Conservation (phyloP, 2,113 vertebrate genomes). For the Xenus cinereus region DNA sequence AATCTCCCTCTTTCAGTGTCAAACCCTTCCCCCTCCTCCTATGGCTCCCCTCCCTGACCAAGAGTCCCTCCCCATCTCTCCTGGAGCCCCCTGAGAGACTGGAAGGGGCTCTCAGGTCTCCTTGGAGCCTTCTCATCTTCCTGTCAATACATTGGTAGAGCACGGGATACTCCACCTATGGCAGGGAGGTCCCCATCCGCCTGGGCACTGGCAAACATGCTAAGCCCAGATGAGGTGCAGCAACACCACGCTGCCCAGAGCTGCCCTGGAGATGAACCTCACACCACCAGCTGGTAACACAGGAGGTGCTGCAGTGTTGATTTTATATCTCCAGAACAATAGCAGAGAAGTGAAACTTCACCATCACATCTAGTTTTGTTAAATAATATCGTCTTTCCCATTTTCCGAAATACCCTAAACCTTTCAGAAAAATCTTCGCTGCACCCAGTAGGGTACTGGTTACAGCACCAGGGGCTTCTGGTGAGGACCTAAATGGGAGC, state of each 20-base stretch:
- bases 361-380: not conserved
- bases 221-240: not conserved
- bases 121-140: not conserved
- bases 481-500: not conserved
- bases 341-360: not conserved
- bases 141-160: not conserved
- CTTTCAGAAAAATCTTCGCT: not conserved
- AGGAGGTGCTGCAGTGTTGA: not conserved
- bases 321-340: not conserved
- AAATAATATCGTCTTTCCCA: not conserved
- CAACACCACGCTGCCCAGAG: not conserved
- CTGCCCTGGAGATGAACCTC: not conserved
- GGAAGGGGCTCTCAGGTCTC: not conserved
- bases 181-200: too few relatives aligned
- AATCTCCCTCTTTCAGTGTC: not conserved
- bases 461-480: not conserved
- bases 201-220: fast-evolving
- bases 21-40: not conserved
- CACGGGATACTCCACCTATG: not conserved
- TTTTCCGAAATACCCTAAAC: not conserved
- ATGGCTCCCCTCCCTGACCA: not conserved
- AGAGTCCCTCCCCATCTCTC: not conserved
- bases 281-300: not conserved
- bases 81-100: not conserved
- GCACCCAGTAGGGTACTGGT: fast-evolving